phyloP scores from a whole-genome alignment of 30 jellyfish, hydroid and myxozoan genomes.

The Aurelia sp. region DNA sequence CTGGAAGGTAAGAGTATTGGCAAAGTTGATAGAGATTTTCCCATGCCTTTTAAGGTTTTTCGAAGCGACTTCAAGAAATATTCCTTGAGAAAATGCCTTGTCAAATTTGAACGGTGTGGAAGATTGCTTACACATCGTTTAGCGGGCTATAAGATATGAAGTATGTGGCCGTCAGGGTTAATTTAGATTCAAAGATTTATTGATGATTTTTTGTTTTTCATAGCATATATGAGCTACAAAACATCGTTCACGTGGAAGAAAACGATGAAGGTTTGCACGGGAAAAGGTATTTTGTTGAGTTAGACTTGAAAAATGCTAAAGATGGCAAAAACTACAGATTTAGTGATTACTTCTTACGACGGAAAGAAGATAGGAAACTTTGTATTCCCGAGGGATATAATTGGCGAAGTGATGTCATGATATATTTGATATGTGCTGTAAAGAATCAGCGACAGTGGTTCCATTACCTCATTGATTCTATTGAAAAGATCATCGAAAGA shows the following conservation, averaged over 20 bases:
- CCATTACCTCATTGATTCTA: conserved; percentile 49
- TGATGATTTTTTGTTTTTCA: not conserved
- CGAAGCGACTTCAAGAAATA: too few species aligned
- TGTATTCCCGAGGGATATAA: conserved; percentile 81
- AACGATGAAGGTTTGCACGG: conserved; percentile 71
- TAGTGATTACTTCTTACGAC: conserved; percentile 76
- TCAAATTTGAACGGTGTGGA: too few species aligned
- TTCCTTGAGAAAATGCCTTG: too few species aligned
- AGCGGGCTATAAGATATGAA: too few species aligned
- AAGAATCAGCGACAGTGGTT: conserved; percentile 93
- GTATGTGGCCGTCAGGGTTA: too few species aligned
- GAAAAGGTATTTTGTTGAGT: conserved; percentile 91
- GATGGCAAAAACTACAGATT: conserved; percentile 68
- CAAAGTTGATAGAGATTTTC: too few species aligned
- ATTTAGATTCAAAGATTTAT: too few species aligned
- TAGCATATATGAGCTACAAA: conserved; percentile 53
- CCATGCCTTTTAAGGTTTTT: too few species aligned
- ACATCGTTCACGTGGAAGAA: conserved; percentile 88
- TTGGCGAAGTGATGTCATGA: conserved; percentile 70
- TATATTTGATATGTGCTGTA: conserved; percentile 79
- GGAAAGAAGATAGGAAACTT: conserved; percentile 27
- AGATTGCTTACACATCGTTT: too few species aligned
- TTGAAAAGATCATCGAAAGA: conserved; percentile 56
- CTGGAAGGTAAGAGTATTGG: too few species aligned
- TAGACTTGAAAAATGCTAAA: conserved; percentile 56